phyloP scores from a whole-genome alignment of 2,888 invertebrate species.

The Agelastica alni region DNA sequence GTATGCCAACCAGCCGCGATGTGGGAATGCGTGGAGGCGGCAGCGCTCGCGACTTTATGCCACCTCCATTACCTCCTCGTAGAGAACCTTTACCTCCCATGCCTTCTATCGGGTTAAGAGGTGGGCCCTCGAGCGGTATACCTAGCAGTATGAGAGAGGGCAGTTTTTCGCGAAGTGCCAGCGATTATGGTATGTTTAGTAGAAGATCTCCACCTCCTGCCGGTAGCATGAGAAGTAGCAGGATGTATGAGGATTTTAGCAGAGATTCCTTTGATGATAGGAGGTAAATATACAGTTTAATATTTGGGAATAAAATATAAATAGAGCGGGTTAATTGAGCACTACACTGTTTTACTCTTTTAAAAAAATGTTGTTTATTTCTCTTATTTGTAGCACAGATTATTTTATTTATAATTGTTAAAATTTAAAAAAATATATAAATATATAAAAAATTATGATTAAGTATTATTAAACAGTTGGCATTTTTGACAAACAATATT shows the following conservation, averaged over 20 bases:
- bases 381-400: too few species aligned
- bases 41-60: conserved; percentile 66
- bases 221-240: conserved; percentile 56
- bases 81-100: conserved; percentile 78
- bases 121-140: conserved; percentile 66
- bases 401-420: too few species aligned
- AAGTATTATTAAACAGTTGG: too few species aligned
- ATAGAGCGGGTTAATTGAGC: too few species aligned
- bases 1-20: conserved; percentile 59
- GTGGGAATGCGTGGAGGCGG: conserved; percentile 55
- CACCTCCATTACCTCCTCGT: conserved; percentile 71
- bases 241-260: conserved; percentile 87
- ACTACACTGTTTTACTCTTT: conserved; percentile 1
- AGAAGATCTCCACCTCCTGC: conserved; percentile 78
- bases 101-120: conserved; percentile 60
- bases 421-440: too few species aligned
- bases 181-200: conserved; percentile 81
- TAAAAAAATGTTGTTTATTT: conserved; percentile 5
- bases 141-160: conserved; percentile 69
- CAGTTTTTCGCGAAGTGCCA: conserved; percentile 62
- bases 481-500: too few species aligned
- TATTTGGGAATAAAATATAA: too few species aligned
- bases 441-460: too few species aligned
- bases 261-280: conserved; percentile 87
- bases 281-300: conserved; percentile 70